phyloP scores from a whole-genome alignment of 2,113 vertebrate genomes.

The Mionectes macconnelli region DNA sequence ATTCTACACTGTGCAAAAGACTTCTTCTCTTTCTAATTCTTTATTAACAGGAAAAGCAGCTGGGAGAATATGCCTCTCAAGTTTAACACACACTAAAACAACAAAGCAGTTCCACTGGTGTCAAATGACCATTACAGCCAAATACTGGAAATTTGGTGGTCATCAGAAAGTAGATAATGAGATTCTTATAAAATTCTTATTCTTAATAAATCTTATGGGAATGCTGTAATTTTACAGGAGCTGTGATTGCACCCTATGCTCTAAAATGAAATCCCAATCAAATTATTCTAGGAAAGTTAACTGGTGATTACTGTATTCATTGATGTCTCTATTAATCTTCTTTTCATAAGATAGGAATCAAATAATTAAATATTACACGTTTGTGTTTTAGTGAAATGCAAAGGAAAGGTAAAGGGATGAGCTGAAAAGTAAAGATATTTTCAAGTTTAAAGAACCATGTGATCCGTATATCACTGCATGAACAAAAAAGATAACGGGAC shows the following conservation, averaged over 20 bases:
- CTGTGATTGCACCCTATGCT: not conserved
- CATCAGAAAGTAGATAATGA: not conserved
- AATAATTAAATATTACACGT: conserved; percentile 66
- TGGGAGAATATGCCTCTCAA: not conserved
- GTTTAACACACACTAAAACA: not conserved
- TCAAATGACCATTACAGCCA: not conserved
- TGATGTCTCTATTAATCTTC: conserved; percentile 55
- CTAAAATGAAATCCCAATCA: conserved; percentile 14
- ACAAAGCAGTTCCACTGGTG: not conserved
- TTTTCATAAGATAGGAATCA: conserved; percentile 62
- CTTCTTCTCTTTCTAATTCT: not conserved
- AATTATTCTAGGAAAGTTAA: conserved; percentile 42
- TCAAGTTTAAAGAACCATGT: conserved; percentile 49
- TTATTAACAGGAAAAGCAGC: not conserved
- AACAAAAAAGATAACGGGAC: conserved; percentile 61
- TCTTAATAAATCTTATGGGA: not conserved
- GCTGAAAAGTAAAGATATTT: conserved; percentile 63
- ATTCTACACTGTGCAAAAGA: not conserved
- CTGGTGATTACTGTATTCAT: conserved; percentile 38
- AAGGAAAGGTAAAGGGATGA: conserved; percentile 65
- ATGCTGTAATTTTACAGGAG: not conserved
- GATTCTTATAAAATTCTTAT: too few relatives aligned
- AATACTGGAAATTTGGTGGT: not conserved
- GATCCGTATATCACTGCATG: conserved; percentile 56
- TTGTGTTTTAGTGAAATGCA: conserved; percentile 58